Percentiles rank a stretch among this genome's conserved stretches.
Evolutionary conservation across 23 tunicate genomes (phyloP).

Genomic region (Styela clava): DNA sequence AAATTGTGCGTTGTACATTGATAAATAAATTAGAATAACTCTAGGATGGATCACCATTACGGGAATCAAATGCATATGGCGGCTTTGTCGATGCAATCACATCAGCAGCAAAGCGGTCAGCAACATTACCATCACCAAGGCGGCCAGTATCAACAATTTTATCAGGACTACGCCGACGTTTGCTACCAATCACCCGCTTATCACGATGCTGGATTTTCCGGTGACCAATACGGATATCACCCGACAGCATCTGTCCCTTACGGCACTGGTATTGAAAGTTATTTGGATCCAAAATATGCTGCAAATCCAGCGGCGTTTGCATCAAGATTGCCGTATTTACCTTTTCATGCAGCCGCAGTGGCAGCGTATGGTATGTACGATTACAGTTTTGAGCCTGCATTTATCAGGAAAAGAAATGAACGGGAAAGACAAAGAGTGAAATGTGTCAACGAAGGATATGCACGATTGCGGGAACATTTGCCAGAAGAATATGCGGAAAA

Average conservation of each 20-base stretch:
- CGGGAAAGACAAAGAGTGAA: conserved; percentile 88
- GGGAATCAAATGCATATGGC: conserved; percentile 22
- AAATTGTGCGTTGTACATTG: too few relatives aligned
- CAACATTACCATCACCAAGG: conserved; percentile 9
- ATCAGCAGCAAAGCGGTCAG: conserved; percentile 11
- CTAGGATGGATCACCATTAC: not conserved
- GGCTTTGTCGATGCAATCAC: conserved; percentile 16
- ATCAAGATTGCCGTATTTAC: conserved; percentile 69
- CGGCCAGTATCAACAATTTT: conserved; percentile 16
- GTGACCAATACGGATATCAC: conserved; percentile 29
- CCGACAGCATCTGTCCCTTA: conserved; percentile 40
- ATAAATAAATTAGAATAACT: too few relatives aligned
- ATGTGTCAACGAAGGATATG: conserved; percentile 95
- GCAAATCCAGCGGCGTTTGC: conserved; percentile 79
- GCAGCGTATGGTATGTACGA: conserved; percentile 77
- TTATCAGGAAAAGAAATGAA: conserved; percentile 88
- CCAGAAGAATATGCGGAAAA: conserved; percentile 89
- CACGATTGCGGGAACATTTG: conserved; percentile 78
- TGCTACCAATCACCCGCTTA: conserved; percentile 45
- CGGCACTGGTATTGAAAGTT: conserved; percentile 79
- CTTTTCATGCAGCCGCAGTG: conserved; percentile 47
- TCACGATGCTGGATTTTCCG: conserved; percentile 23
- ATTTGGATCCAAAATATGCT: conserved; percentile 83
- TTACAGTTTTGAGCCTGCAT: conserved; percentile 88
- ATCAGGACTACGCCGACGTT: conserved; percentile 22